phyloP scores from a whole-genome alignment of 2,888 invertebrate species.

The Drosophila eohydei region DNA sequence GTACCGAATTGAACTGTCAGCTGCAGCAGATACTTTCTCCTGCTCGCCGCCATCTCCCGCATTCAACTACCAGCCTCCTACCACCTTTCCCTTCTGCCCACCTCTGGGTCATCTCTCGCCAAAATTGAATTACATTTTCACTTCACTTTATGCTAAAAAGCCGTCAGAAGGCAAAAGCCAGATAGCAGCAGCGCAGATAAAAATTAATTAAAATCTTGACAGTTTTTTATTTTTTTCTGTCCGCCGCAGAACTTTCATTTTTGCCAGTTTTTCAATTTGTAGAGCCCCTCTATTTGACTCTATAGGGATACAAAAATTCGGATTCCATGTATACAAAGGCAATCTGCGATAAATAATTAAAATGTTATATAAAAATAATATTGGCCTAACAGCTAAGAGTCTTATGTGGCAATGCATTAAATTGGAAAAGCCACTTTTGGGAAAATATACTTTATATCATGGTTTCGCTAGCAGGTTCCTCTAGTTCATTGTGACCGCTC shows the following conservation, averaged over 20 bases:
- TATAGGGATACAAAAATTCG: background rate
- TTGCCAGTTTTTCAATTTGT: constrained; percentile 7
- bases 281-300: background rate
- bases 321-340: background rate
- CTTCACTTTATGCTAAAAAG: constrained; percentile 70
- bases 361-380: background rate
- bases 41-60: background rate
- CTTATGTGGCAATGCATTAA: too few species aligned
- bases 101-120: constrained; percentile 24
- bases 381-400: background rate
- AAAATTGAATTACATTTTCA: constrained; percentile 79
- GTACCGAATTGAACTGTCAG: constrained; percentile 76
- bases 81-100: background rate
- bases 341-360: background rate
- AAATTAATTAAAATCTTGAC: constrained; percentile 71
- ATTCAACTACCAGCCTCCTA: background rate
- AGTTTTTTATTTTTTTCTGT: constrained; percentile 14
- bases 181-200: constrained; percentile 45
- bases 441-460: background rate
- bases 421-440: background rate
- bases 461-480: background rate
- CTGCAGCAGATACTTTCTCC: constrained; percentile 51
- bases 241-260: constrained; percentile 29
- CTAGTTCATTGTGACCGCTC: background rate
- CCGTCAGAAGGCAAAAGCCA: constrained; percentile 43